phyloP scores from a whole-genome alignment of 1,140 invertebrate species.

The Aricia agestis region DNA sequence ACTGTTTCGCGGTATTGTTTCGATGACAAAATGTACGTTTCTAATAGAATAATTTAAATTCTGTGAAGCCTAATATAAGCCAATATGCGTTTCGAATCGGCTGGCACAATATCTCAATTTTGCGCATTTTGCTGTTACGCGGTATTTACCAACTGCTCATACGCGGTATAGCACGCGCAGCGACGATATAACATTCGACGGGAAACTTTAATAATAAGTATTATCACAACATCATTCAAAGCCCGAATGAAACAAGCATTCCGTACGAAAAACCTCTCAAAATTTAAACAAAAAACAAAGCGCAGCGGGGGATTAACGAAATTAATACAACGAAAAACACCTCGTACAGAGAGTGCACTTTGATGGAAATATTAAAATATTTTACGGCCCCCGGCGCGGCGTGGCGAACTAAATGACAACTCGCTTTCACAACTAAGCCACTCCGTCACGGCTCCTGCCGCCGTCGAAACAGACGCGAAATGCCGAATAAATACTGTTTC shows the following conservation, averaged over 20 bases:
- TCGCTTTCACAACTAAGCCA: constrained; percentile 22
- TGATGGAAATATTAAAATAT: constrained; percentile 43
- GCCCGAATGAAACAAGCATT: background rate
- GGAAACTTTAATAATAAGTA: background rate
- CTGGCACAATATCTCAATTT: too few species aligned
- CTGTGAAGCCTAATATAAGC: too few species aligned
- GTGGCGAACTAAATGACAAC: constrained; percentile 25
- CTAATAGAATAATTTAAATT: too few species aligned
- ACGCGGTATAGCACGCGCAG: too few species aligned
- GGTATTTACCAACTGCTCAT: too few species aligned
- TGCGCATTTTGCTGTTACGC: too few species aligned
- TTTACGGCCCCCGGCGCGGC: constrained; percentile 25
- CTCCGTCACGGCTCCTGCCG: constrained; percentile 18
- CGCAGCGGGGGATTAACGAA: background rate
- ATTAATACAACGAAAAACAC: constrained; percentile 25
- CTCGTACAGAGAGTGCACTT: constrained; percentile 39
- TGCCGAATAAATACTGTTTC: background rate
- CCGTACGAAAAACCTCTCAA: background rate
- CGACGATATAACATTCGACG: background rate
- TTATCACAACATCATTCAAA: background rate
- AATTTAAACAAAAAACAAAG: background rate
- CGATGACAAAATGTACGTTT: too few species aligned
- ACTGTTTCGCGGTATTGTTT: too few species aligned
- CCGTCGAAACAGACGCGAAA: background rate
- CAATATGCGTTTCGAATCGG: too few species aligned